Evolutionary conservation across 1,140 invertebrate species (phyloP).

Genomic region (Forficula auricularia): DNA sequence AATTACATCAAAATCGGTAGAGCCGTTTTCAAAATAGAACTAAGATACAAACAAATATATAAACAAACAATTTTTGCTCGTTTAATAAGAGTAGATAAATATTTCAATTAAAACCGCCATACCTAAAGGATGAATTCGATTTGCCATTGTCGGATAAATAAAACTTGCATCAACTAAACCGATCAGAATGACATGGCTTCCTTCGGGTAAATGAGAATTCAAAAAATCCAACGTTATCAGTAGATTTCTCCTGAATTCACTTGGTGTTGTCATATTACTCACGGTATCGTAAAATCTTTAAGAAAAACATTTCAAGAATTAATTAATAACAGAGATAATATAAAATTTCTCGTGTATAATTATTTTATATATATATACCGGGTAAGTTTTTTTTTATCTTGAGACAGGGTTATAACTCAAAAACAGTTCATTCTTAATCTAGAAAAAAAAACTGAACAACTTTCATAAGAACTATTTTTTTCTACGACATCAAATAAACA

Average conservation of each 20-base stretch:
- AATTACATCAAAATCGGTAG: no score
- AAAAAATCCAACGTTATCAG: constrained; percentile 23
- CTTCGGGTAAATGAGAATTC: constrained; percentile 23
- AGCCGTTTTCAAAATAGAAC: no score
- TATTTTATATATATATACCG: not conserved
- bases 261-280: constrained; percentile 28
- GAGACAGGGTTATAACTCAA: not conserved
- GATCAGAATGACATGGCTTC: constrained; percentile 29
- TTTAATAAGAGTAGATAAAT: no score
- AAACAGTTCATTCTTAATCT: not conserved
- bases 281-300: constrained; percentile 26
- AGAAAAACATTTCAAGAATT: constrained; percentile 12
- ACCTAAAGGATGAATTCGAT: constrained; percentile 30
- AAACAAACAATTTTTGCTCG: no score
- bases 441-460: not conserved
- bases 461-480: not conserved
- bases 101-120: no score
- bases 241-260: constrained; percentile 20
- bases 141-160: constrained; percentile 26
- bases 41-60: no score
- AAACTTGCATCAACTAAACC: constrained; percentile 30
- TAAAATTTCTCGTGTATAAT: no score
- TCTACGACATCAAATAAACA: no score
- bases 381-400: not conserved
- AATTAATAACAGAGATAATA: not conserved